Base-by-base conservation (phyloP, 2,113 vertebrate species). In the Melanerpes aurifrons region DNA sequence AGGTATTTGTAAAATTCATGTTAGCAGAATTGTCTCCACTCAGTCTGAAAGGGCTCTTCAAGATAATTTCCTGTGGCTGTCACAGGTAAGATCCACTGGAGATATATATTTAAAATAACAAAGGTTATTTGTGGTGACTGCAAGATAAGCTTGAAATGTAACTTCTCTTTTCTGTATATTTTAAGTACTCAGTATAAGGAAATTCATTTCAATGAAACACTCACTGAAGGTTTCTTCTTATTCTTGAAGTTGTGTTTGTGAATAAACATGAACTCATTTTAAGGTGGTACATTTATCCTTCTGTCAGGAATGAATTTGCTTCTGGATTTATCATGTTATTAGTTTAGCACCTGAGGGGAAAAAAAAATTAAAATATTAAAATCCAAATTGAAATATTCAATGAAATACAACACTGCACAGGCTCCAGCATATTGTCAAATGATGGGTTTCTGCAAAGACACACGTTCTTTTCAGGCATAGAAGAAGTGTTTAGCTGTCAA, bases 401-500 rank as follows among this genome's bases (percentile, higher is more conserved):
- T 82, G 57, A 95, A 87, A 81, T 77, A 50, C 15, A 81, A 71
- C 20, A 6, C 28, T 64, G 31, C 43, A n/a, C 15, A 68, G 43
- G 54, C 21, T 69, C 15, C 20, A 87, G 50, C 16, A 87, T 75
- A 79, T 47, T 58, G 50, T 78, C 54, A 43, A 40, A 61, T 78
- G 9, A 62, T 62, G 40, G 7, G 3, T 91, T 94, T 74, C 87
- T 91, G 31, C 50, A 82, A 91, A 82, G 72, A 35, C 10, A 2
- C 32, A 53, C 3, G 0, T 2, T 59, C 78, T 89, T 82, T 71
- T 90, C 54, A 75, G 73, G 48, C 62, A 58, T 90, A 28, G 78
- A 82, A 95, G 83, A 93, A 94, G 79, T 86, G 91, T 77, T 94
- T 95, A 78, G 28, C 82, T 93, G 87, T 83, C 79, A 92, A 28